These are phyloP conservation scores for Apamea crenata DNA, from an alignment of 2,888 invertebrate genomes.

Conservation along the genomic window DNA sequence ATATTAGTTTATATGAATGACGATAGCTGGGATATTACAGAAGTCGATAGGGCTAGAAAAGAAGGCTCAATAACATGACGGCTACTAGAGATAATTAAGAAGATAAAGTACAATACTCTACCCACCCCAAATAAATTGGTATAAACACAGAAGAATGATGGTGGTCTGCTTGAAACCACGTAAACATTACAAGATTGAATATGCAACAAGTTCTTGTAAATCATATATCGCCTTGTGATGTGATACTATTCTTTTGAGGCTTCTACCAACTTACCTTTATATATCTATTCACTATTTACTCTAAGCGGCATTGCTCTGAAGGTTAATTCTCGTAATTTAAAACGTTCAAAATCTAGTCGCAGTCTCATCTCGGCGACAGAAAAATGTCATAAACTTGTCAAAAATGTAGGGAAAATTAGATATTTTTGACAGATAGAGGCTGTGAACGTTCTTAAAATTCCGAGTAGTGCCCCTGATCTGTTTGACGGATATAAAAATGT, in stretches of 20 bases:
- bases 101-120: too few relatives aligned
- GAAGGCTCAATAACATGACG: neutral
- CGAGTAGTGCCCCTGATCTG: neutral
- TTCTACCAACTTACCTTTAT: neutral
- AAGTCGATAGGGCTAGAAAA: neutral
- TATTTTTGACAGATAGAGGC: too few relatives aligned
- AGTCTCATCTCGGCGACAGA: neutral
- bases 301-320: neutral
- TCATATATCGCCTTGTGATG: too few relatives aligned
- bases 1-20: neutral
- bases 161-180: neutral
- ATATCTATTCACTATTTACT: neutral
- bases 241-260: neutral
- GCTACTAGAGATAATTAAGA: too few relatives aligned
- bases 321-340: too few relatives aligned
- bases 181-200: neutral
- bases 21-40: neutral
- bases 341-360: too few relatives aligned
- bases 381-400: neutral
- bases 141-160: too few relatives aligned
- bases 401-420: too few relatives aligned
- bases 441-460: neutral
- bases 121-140: neutral
- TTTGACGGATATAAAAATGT: neutral
- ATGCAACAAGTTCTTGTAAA: neutral